Base-by-base conservation (phyloP, 2,797 vertebrate species). In the Crax fasciolata region DNA sequence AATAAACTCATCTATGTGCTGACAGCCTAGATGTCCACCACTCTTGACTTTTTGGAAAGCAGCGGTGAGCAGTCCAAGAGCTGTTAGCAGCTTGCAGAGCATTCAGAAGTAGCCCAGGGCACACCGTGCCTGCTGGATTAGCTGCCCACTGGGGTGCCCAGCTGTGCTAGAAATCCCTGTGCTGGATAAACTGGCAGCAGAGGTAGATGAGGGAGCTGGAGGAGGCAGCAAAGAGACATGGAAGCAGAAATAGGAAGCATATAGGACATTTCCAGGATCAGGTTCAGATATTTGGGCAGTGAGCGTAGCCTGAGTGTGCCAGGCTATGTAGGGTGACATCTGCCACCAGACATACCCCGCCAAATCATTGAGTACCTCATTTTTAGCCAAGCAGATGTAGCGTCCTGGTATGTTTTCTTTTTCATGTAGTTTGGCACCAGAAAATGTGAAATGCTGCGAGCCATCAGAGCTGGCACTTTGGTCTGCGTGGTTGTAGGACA, bases 391-490 rank as follows among this genome's bases (percentile, higher is more conserved):
- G 70, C 58, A 84, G 54, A 82, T 65, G 28, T 39, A 89, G 28
- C 20, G 44, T 17, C n/a, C 14, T 63, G 44, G 14, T 55, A 6
- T 7, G 5, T 74, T 85, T 49, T 72, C 30, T 61, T 84, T 51
- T 70, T 62, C 23, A 1, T 55, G 27, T 80, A 13, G 20, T 74
- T 71, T 93, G 52, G 38, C 61, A 77, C n/a, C 13, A 72, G 54
- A 27, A 65, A 52, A 7, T 1, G 0, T 35, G n/a, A 57, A 86
- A 79, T 27, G 16, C 21, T 76, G 38, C 14, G 59, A 19, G 17
- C 44, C 38, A 18, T 59, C 0, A 0, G 44, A 1, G 1, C 39
- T 80, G 41, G 32, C 25, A 6, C 2, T 1, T n/a, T 2, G 3
- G 7, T 49, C n/a, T 89, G 54, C 1, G 0, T 57, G 13, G 39